Conservation (phyloP, 2,113 vertebrate genomes). For the Caranx ignobilis region DNA sequence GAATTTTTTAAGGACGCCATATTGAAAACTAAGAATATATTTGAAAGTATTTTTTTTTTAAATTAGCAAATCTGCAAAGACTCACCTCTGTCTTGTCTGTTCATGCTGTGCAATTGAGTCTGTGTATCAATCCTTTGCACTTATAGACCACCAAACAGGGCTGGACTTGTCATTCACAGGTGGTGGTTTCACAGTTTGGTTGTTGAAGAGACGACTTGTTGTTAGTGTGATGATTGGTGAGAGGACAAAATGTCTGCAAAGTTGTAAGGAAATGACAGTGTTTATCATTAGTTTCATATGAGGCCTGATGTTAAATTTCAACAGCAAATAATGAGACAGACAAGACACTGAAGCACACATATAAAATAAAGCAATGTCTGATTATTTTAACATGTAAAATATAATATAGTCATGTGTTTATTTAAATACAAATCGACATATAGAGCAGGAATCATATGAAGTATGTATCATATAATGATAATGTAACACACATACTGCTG, state of each 20-base stretch:
- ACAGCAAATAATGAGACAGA: not conserved
- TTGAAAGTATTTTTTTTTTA: not conserved
- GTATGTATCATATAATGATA: not conserved
- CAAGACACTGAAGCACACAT: no score
- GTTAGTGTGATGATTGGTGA: slow-evolving; percentile 18
- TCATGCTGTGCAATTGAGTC: slow-evolving; percentile 6
- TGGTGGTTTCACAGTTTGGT: slow-evolving; percentile 29
- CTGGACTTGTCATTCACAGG: not conserved
- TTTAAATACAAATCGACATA: no score
- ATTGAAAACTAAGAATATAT: no score
- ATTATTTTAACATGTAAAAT: not conserved
- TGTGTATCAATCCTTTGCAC: not conserved
- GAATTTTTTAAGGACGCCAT: not conserved
- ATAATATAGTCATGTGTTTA: no score
- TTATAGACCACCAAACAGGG: not conserved
- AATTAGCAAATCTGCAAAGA: not conserved
- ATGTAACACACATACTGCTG: not conserved
- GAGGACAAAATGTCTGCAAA: not conserved
- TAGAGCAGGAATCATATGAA: not conserved
- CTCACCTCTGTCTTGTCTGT: slow-evolving; percentile 51
- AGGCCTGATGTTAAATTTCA: no score
- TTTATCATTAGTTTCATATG: no score
- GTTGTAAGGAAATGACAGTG: no score
- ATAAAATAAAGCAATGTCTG: not conserved
- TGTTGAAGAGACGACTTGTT: not conserved